Conservation (phyloP, 2,888 invertebrate genomes). For the Electrophaes corylata region DNA sequence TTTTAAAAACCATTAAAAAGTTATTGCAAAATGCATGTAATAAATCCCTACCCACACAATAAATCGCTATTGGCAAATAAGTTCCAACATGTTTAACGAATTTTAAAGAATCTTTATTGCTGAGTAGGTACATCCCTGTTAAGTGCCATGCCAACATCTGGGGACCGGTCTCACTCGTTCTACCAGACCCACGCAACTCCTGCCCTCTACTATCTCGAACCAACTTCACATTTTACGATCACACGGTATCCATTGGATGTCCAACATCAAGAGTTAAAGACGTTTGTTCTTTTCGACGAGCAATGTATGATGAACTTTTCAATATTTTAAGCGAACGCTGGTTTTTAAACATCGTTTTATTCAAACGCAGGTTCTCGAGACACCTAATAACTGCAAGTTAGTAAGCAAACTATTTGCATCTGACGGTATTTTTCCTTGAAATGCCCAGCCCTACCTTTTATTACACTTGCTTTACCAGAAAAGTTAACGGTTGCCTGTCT, state of each 20-base stretch:
- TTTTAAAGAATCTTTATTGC: slow-evolving; percentile 39
- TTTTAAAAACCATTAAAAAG: slow-evolving; percentile 6
- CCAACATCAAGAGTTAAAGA: not conserved
- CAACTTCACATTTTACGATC: slow-evolving; percentile 22
- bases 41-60: slow-evolving; percentile 16
- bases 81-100: slow-evolving; percentile 18
- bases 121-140: slow-evolving; percentile 60
- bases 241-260: slow-evolving; percentile 35
- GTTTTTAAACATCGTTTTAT: slow-evolving; percentile 43
- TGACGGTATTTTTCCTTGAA: slow-evolving; percentile 71
- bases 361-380: slow-evolving; percentile 59
- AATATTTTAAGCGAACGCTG: slow-evolving; percentile 9
- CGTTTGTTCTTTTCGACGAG: slow-evolving; percentile 15
- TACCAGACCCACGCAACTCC: slow-evolving; percentile 74
- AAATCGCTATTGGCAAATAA: slow-evolving; percentile 22
- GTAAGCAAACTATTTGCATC: slow-evolving; percentile 72
- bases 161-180: slow-evolving; percentile 80
- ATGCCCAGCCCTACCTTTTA: slow-evolving; percentile 52
- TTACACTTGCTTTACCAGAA: slow-evolving; percentile 52
- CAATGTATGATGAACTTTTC: slow-evolving; percentile 35
- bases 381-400: slow-evolving; percentile 66
- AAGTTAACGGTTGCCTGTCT: slow-evolving; percentile 49
- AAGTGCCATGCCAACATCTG: slow-evolving; percentile 67
- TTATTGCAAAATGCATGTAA: slow-evolving; percentile 11
- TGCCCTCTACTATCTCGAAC: slow-evolving; percentile 54